phyloP scores from a whole-genome alignment of 2,888 invertebrate genomes.

The Sycophila texana region DNA sequence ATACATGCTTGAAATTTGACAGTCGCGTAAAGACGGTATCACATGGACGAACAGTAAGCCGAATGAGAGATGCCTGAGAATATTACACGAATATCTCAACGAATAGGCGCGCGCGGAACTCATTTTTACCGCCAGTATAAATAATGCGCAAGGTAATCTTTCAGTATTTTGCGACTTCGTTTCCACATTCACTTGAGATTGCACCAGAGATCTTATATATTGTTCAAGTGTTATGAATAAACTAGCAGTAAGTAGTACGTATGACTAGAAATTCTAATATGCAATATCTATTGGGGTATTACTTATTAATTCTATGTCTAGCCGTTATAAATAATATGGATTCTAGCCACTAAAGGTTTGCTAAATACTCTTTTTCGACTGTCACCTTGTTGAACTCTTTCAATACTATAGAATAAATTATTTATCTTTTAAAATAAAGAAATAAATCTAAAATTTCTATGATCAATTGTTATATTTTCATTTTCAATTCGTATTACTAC shows the following conservation, averaged over 20 bases:
- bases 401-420: too few species aligned
- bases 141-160: not conserved
- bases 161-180: not conserved
- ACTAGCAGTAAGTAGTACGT: not conserved
- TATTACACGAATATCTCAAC: constrained; percentile 14
- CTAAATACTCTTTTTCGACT: too few species aligned
- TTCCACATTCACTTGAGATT: not conserved
- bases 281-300: not conserved
- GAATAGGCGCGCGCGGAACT: not conserved
- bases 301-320: too few species aligned
- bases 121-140: not conserved
- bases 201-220: not conserved
- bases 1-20: constrained; percentile 16
- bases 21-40: not conserved
- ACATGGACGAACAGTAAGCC: constrained; percentile 10
- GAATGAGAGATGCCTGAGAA: constrained; percentile 32
- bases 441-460: too few species aligned
- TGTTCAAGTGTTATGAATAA: not conserved
- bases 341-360: too few species aligned
- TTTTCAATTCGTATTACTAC: too few species aligned
- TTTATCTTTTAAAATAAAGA: too few species aligned
- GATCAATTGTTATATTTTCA: too few species aligned
- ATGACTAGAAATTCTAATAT: not conserved
- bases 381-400: too few species aligned
- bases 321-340: too few species aligned